These are phyloP conservation scores for Kryptolebias marmoratus DNA, from an alignment of 2,113 vertebrate species.

Conservation along the genomic window DNA sequence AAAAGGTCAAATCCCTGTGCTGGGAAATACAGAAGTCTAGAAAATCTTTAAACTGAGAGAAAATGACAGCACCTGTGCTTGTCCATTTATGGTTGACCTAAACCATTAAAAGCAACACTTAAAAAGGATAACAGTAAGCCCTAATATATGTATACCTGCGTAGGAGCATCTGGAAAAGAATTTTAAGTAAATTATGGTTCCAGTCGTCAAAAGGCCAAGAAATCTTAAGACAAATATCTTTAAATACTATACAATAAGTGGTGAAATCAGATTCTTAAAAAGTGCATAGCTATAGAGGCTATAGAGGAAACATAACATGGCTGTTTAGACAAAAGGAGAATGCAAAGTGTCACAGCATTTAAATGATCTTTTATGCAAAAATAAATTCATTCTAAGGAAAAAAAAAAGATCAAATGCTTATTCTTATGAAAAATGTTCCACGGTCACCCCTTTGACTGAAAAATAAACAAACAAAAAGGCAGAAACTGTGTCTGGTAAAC, in stretches of 20 bases:
- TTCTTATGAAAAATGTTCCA: neutral
- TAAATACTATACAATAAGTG: constrained; percentile 47
- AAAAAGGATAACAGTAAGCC: constrained; percentile 15
- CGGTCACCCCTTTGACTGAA: neutral
- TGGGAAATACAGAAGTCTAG: constrained; percentile 18
- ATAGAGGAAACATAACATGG: constrained; percentile 26
- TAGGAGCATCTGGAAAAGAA: constrained; percentile 10
- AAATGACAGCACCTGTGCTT: constrained; percentile 42
- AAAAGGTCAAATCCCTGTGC: constrained; percentile 55
- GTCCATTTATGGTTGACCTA: constrained; percentile 18
- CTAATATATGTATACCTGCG: constrained; percentile 44
- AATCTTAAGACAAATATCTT: constrained; percentile 22
- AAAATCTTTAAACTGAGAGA: constrained; percentile 16
- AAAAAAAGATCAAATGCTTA: neutral
- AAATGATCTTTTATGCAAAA: neutral
- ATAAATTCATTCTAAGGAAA: neutral
- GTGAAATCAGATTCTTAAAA: constrained; percentile 52
- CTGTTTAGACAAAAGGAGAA: constrained; percentile 23
- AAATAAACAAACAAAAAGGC: constrained; percentile 47
- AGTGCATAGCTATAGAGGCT: constrained; percentile 11
- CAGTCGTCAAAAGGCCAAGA: constrained; percentile 20
- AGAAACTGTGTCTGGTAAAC: constrained; percentile 3
- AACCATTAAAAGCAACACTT: constrained; percentile 16
- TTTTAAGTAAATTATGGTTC: constrained; percentile 50
- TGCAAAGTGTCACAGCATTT: neutral